Base-by-base conservation (phyloP, 2,888 invertebrate species). In the Melangyna quadrimaculata region DNA sequence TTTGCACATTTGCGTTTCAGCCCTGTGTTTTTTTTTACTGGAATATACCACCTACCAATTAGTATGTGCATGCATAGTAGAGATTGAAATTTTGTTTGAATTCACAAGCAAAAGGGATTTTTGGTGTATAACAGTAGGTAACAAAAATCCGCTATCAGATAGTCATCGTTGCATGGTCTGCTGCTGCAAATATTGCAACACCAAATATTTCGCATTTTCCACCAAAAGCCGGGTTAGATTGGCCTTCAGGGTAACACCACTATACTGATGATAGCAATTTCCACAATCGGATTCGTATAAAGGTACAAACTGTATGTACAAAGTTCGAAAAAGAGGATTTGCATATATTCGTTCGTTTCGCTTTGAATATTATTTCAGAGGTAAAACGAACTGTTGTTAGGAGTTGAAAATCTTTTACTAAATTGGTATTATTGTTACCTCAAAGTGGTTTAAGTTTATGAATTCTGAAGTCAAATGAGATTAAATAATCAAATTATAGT, bases 161-260 rank as follows among this genome's bases (percentile, higher is more conserved):
- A 27, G n/a, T n/a, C 48, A 83, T 83, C 73, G 48, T 74, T 55
- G 45, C 73, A 82, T 72, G 82, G 82, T 83, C 82, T 74, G 70
- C 37, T 78, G 70, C 45, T 74, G 77, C 55, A 78, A 78, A 73
- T 63, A 74, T 74, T 63, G 78, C 83, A 71, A 65, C 51, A 27
- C 53, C 10, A 61, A 63, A 24, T 67, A 53, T 59, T 67, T 32
- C 29, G 27, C 45, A 5, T 61, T 69, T 35, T 43, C 63, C 24
- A 43, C 63, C 24, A 43, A 63, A 63, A 63, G 27, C 27, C 7
- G 37, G n/a, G n/a, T n/a, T 63, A 63, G 40, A 63, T 63, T 63
- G 57, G 24, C 65, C 70, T 63, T 14, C 19, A 35, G 61, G 32
- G 43, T 27, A 61, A n/a, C 67, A 40, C 29, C 19, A 22, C 63